Conservation (phyloP, 1,140 invertebrate genomes). For the Euwallacea similis region DNA sequence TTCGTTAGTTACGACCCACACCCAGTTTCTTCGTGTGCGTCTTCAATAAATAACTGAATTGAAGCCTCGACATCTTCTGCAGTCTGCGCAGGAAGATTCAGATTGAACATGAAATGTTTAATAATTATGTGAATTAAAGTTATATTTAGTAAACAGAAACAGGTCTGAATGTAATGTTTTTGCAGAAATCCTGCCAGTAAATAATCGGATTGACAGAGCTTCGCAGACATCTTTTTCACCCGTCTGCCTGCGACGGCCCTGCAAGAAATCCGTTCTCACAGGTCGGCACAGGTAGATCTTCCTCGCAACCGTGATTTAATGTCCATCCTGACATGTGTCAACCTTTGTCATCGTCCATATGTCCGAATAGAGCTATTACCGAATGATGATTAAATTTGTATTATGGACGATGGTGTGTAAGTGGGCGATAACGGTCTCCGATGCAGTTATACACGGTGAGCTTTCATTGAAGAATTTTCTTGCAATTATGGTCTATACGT, state of each 20-base stretch:
- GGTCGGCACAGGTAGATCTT: conserved; percentile 19
- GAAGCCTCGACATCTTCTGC: conserved; percentile 13
- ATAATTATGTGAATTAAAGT: too few relatives aligned
- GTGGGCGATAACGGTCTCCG: background rate
- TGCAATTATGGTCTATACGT: too few relatives aligned
- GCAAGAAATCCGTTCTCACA: conserved; percentile 2
- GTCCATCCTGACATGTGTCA: conserved; percentile 26
- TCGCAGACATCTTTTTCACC: conserved; percentile 24
- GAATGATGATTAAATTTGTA: conserved; percentile 18
- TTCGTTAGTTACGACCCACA: conserved; percentile 10
- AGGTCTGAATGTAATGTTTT: too few relatives aligned
- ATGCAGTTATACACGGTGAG: conserved; percentile 4
- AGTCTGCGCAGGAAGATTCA: too few relatives aligned
- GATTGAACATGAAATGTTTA: too few relatives aligned
- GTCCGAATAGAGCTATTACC: conserved; percentile 9
- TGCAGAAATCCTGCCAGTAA: background rate
- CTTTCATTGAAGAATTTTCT: background rate
- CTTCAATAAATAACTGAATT: conserved; percentile 24
- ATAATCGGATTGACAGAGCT: conserved; percentile 9
- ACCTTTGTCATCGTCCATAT: conserved; percentile 14
- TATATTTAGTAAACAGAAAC: too few relatives aligned
- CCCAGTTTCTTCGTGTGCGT: conserved; percentile 14
- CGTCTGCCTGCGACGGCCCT: background rate
- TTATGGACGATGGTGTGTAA: background rate
- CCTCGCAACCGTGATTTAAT: conserved; percentile 27